Percentiles rank a stretch among this genome's conserved stretches.
Conservation (phyloP, 2,113 vertebrate species). For the Gulo gulo region DNA sequence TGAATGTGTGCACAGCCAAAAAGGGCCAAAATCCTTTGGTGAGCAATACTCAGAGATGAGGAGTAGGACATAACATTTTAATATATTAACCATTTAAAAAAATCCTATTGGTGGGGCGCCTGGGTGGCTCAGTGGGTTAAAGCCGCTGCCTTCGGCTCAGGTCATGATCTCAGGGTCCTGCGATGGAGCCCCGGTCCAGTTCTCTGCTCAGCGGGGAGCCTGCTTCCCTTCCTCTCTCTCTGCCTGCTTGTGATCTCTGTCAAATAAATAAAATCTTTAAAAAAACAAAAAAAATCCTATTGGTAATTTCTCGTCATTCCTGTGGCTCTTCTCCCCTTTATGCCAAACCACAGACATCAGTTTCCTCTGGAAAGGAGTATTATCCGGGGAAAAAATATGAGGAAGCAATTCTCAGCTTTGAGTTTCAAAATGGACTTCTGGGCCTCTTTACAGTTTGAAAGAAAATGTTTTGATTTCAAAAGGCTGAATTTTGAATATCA, state of each 20-base stretch:
- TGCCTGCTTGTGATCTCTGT: too few relatives aligned
- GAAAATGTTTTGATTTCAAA: conserved; percentile 9
- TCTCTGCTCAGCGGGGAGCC: too few relatives aligned
- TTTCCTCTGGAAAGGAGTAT: not conserved
- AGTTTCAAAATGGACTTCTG: not conserved
- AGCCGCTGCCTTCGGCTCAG: too few relatives aligned
- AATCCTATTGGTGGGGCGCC: not conserved
- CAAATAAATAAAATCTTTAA: not conserved
- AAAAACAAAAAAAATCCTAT: not conserved
- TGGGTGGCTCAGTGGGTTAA: too few relatives aligned
- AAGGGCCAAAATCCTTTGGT: not conserved
- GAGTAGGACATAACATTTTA: not conserved
- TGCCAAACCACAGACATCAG: not conserved
- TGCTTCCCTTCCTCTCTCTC: too few relatives aligned
- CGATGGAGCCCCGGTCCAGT: too few relatives aligned
- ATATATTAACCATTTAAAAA: not conserved
- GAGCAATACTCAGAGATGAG: not conserved
- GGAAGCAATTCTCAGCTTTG: not conserved
- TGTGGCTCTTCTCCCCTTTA: not conserved
- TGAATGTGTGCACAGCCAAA: not conserved
- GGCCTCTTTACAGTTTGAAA: not conserved
- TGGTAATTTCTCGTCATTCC: not conserved
- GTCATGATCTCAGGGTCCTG: too few relatives aligned
- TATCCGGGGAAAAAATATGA: not conserved
- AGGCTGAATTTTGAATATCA: not conserved